These are phyloP conservation scores for Tenthredo distinguenda DNA, from an alignment of 2,888 invertebrate genomes.

Conservation along the genomic window DNA sequence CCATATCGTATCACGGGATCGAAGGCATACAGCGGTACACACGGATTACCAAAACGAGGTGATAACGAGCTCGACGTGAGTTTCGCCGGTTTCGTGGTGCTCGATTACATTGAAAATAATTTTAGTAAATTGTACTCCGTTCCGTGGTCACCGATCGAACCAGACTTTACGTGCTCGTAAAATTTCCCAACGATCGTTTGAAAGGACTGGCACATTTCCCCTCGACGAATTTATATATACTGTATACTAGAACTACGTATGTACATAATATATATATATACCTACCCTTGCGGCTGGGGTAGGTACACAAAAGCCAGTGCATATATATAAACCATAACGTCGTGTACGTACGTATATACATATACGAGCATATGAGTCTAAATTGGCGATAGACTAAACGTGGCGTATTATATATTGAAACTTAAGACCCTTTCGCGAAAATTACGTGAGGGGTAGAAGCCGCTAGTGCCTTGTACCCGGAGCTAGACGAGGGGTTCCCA, in stretches of 20 bases:
- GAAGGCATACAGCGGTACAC: background rate
- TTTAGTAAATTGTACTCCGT: background rate
- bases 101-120: slow-evolving; percentile 15
- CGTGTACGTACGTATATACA: background rate
- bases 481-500: background rate
- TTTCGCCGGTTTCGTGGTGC: background rate
- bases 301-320: background rate
- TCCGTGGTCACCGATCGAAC: background rate
- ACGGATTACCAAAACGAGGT: background rate
- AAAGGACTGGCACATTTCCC: slow-evolving; percentile 22
- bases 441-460: slow-evolving; percentile 7
- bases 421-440: slow-evolving; percentile 46
- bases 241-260: background rate
- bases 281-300: background rate
- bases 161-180: slow-evolving; percentile 17
- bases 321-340: background rate
- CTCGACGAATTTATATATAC: background rate
- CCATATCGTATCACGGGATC: background rate
- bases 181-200: slow-evolving; percentile 28
- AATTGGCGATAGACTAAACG: slow-evolving; percentile 21
- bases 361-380: background rate
- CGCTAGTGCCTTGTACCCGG: background rate
- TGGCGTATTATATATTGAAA: slow-evolving; percentile 33
- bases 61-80: background rate
- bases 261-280: background rate